Evolutionary conservation across 2,113 vertebrate species (phyloP), one percentile per base, ranked within the genome.

Genomic region (Thinocorus orbignyianus): DNA sequence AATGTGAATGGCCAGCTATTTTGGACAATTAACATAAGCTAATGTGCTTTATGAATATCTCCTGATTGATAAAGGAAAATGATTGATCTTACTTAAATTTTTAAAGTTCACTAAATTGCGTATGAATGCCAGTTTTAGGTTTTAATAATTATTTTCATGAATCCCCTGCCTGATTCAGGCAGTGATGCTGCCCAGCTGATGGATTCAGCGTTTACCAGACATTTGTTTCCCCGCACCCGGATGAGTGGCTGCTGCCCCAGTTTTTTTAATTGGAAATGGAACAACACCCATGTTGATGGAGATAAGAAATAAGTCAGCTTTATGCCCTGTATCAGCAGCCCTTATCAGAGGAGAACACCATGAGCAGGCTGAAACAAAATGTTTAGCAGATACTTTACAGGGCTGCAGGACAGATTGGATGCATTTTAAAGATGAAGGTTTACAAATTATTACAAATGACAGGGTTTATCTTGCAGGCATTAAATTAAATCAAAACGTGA

Each of bases 401-500:
- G 66, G 93, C 72, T 95, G 81, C 93, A 90, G 96, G 85, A 97
- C 95, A 97, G 95, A 97, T 89, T 96, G 93, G 86, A 78, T 93
- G 91, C 93, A 92, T 97, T 97, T 95, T 96, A 97, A 95, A 97
- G 93, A 96, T 88, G 92, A 97, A 94, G 87, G 91, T 95, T 96
- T 98, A 94, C 96, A 96, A 90, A 96, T 97, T 92, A 96, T 97
- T 97, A 81, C 89, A 97, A 98, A 97, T 97, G 97, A 96, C 91
- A 91, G 89, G 68, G 69, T 97, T 97, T 96, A 95, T 97, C 96
- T 98, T 84, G 77, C 51, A 96, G 97, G 95, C 95, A 90, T 98
- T 97, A 96, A 97, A 97, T 97, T 94, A 97, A 97, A 98, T 97
- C 92, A 96, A 71, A 98, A 96, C 7, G 58, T 94, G 95, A 97